Evolutionary conservation across 1,140 invertebrate species (phyloP).

Genomic region (Ooceraea biroi): DNA sequence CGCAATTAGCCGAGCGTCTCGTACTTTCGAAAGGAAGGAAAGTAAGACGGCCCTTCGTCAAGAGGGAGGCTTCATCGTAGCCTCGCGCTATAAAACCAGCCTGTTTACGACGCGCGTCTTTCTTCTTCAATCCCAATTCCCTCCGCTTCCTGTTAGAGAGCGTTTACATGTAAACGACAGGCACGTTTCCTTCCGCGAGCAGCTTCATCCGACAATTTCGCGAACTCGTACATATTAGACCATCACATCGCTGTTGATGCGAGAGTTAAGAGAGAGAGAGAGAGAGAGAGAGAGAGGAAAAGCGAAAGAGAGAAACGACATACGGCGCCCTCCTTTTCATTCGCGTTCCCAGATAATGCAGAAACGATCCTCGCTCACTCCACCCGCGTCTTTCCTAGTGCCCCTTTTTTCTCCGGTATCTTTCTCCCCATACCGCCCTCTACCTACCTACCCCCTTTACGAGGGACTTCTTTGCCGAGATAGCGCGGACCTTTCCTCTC

Average conservation of each 20-base stretch:
- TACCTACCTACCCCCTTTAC: conserved; percentile 38
- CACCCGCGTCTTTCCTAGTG: neutral
- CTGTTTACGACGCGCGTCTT: conserved; percentile 22
- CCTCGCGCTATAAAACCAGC: conserved; percentile 12
- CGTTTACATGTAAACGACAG: conserved; percentile 57
- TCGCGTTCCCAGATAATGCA: conserved; percentile 53
- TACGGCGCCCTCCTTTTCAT: neutral
- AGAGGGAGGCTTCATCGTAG: neutral
- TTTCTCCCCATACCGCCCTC: neutral
- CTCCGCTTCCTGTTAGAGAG: conserved; percentile 7
- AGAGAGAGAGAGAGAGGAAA: neutral
- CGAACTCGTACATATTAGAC: conserved; percentile 51
- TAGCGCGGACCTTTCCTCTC: conserved; percentile 52
- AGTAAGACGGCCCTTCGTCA: neutral
- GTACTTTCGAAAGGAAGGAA: neutral
- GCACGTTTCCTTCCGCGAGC: conserved; percentile 48
- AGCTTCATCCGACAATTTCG: conserved; percentile 45
- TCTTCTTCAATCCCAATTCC: conserved; percentile 17
- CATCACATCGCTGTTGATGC: conserved; percentile 7
- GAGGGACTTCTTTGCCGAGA: conserved; percentile 55
- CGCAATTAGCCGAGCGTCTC: conserved; percentile 30
- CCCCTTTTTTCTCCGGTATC: conserved; percentile 34
- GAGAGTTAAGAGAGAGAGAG: neutral
- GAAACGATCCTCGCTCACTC: conserved; percentile 39
- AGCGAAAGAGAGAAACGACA: neutral